Base-by-base conservation (phyloP, 2,888 invertebrate genomes). In the Eilema depressum region DNA sequence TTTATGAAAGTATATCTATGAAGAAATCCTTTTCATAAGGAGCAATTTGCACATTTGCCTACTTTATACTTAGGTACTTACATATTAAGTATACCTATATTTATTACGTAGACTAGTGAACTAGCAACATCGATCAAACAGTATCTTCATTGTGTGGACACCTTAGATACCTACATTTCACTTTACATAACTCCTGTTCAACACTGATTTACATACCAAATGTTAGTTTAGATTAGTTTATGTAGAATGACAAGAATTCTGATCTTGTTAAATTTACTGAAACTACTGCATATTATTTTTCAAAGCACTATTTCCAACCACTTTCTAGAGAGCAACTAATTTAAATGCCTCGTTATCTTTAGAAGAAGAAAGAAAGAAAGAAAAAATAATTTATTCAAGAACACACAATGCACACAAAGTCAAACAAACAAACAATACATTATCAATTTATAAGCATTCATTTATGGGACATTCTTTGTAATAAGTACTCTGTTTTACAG, bases 141-240 rank as follows among this genome's bases (percentile, higher is more conserved):
- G 61, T 61, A 26, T 59, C 25, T 10, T 20, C 47, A 20, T 47
- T 47, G 3, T 41, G 17, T 14, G 3, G 17, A 41, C 41, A 37
- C 14, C n/a, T 25, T 70, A 59, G 65, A 68, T 69, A 70, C 53
- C 56, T 65, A 70, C 53, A 59, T 65, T 70, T 75, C 62, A 73
- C 60, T 70, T 68, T 72, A 68, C 75, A 75, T 74, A 70, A 70
- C 64, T 70, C 33, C 57, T 69, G 63, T 71, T 75, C 63, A 65
- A 26, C 11, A 71, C 30, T 30, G 17, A 53, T 80, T 75, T 69
- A 69, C 72, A 75, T 77, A 47, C 63, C 71, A 75, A 79, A 73
- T 74, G 8, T 56, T 53, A 47, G 23, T 60, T 47, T 14, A 61
- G 60, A 12, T 28, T 47, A 67, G 17, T 5, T 47, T 20, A 20